Conservation (phyloP, 2,797 vertebrate species). For the Eupleurogrammus muticus region DNA sequence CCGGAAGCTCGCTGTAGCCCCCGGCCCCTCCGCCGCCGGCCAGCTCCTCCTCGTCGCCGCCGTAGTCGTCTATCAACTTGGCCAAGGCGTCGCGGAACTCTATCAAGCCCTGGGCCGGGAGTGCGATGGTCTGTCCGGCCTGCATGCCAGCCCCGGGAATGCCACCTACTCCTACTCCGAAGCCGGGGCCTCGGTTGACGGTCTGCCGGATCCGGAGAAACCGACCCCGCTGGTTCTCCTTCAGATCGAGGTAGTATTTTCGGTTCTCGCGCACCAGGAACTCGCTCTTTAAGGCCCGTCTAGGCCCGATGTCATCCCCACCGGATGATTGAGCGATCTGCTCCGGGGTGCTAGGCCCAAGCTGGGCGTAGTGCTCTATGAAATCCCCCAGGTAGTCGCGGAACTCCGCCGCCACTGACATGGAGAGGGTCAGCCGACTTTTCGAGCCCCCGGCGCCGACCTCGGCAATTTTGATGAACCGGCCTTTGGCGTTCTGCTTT, state of each 20-base stretch:
- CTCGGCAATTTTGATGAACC: slow-evolving; percentile 93
- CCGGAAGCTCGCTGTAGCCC: slow-evolving; percentile 92
- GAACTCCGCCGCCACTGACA: slow-evolving; percentile 95
- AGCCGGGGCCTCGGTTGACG: slow-evolving; percentile 91
- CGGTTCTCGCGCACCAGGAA: slow-evolving; percentile 93
- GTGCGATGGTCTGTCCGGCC: slow-evolving; percentile 93
- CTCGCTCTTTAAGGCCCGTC: slow-evolving; percentile 95
- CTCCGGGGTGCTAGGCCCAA: slow-evolving; percentile 93
- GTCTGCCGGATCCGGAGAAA: slow-evolving; percentile 94
- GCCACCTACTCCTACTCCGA: slow-evolving; percentile 85
- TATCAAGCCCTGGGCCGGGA: slow-evolving; percentile 94
- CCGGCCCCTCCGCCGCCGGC: slow-evolving; percentile 85
- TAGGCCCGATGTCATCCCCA: slow-evolving; percentile 90
- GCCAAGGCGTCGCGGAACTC: slow-evolving; percentile 95
- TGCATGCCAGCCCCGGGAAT: slow-evolving; percentile 86
- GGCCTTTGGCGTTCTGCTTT: slow-evolving; percentile 90
- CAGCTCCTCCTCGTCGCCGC: slow-evolving; percentile 93
- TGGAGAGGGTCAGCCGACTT: slow-evolving; percentile 92
- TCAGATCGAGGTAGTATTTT: slow-evolving; percentile 95
- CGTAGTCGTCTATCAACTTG: slow-evolving; percentile 96
- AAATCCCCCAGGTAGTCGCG: slow-evolving; percentile 92
- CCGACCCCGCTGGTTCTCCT: slow-evolving; percentile 93
- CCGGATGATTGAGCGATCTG: slow-evolving; percentile 92
- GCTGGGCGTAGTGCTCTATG: slow-evolving; percentile 91
- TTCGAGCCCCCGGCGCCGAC: slow-evolving; percentile 92